Base-by-base conservation (phyloP, 2,113 vertebrate genomes). In the Triplophysa rosa region DNA sequence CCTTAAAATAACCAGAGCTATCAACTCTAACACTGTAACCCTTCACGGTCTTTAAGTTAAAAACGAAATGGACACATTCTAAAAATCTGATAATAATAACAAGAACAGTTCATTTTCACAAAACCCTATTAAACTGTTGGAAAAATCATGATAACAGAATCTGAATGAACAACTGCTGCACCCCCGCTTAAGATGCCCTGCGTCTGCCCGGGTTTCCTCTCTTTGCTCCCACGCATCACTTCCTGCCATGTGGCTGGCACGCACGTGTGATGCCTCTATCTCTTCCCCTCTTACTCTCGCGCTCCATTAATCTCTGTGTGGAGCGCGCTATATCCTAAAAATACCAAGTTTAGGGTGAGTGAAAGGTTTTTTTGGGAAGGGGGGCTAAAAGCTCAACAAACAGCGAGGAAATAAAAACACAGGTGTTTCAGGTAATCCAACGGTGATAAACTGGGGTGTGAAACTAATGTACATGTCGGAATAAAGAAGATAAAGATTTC, bases 241-340 rank as follows among this genome's bases (percentile, higher is more conserved):
- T 71, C 62, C 78, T 84, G 78, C 89, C 89, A 91, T 91, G 91
- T 92, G 89, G 89, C 42, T 62, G 87, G 82, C 61, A 59, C 76
- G 89, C 90, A 91, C 88, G 88, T 90, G 90, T 82, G 52, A 87
- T 89, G 81, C 80, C 84, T 87, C 84, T 89, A 82, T 90, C 85
- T 85, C 87, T 89, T 86, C 87, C 83, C 82, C 88, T 88, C 61
- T 87, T 84, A 86, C 86, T 86, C 87, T 89, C 75, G 75, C 90
- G 90, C 92, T 92, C 90, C 85, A 90, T 91, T 92, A 91, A 92
- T 91, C 92, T 92, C 83, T 81, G 86, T 88, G 88, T 89, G 85
- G 84, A 87, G 86, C 42, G 84, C 80, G 86, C 87, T 88, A 85
- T 88, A 90, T 89, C 90, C 88, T 93, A 94, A 92, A 93, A 93